A percentile compares a stretch with the other conserved stretches of the same genome.
Conservation (phyloP, 2,888 invertebrate species). For the Drosophila diplacantha region DNA sequence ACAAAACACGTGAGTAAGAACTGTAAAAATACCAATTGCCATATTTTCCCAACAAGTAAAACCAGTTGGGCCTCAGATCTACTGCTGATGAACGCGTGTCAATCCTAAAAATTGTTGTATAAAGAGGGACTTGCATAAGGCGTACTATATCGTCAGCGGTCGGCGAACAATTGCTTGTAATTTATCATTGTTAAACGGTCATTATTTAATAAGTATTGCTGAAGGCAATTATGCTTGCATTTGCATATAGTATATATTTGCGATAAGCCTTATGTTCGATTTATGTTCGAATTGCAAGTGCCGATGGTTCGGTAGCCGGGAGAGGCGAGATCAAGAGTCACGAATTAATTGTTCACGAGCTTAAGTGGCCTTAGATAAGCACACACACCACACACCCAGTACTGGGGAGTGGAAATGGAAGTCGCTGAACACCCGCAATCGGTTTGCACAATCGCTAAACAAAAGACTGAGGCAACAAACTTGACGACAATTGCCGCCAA, state of each 20-base stretch:
- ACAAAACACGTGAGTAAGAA: constrained; percentile 59
- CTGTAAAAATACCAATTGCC: constrained; percentile 54
- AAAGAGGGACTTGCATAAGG: constrained; percentile 30
- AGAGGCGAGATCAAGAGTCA: constrained; percentile 40
- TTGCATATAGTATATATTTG: constrained; percentile 19
- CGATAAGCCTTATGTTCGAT: constrained; percentile 46
- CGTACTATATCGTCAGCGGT: constrained; percentile 1
- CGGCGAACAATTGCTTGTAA: constrained; percentile 17
- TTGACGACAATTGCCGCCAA: constrained; percentile 60
- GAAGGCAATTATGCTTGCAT: constrained; percentile 33
- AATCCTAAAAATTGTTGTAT: constrained; percentile 30
- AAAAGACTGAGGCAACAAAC: constrained; percentile 72
- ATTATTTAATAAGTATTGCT: constrained; percentile 42
- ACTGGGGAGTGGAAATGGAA: constrained; percentile 9
- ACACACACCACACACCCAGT: constrained; percentile 24
- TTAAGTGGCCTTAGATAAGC: constrained; percentile 43
- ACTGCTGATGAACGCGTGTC: constrained; percentile 38
- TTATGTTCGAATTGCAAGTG: constrained; percentile 64
- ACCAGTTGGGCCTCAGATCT: constrained; percentile 32
- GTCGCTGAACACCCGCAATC: constrained; percentile 18
- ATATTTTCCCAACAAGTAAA: constrained; percentile 55
- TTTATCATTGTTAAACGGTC: constrained; percentile 45
- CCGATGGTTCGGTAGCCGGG: constrained; percentile 60
- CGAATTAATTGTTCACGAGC: constrained; percentile 42
- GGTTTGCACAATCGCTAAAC: constrained; percentile 61